These are phyloP conservation scores for Coranthus polyacanthus DNA, from an alignment of 2,797 vertebrate genomes.

Conservation along the genomic window DNA sequence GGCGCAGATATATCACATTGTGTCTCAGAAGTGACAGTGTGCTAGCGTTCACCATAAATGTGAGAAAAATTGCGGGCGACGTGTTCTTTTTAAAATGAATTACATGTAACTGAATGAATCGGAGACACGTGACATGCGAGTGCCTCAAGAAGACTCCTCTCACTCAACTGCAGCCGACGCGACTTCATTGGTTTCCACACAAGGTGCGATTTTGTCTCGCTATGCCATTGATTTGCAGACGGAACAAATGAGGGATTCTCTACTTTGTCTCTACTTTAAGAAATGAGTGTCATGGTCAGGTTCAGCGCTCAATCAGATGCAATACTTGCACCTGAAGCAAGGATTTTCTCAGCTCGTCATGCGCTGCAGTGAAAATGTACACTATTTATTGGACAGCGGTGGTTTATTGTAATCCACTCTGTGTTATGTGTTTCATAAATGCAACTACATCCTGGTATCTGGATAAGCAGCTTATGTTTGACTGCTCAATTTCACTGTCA, in stretches of 20 bases:
- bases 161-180: conserved; percentile 14
- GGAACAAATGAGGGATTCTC: conserved; percentile 17
- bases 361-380: background rate
- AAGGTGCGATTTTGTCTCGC: no score
- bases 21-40: conserved; percentile 32
- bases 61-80: conserved; percentile 34
- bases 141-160: conserved; percentile 28
- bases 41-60: conserved; percentile 18
- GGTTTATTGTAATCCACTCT: background rate
- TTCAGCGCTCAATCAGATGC: background rate
- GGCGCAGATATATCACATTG: conserved; percentile 45
- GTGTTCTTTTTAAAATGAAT: conserved; percentile 47
- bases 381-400: conserved; percentile 1
- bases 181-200: conserved; percentile 40
- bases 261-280: no score
- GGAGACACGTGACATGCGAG: conserved; percentile 34
- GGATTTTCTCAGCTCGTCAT: no score
- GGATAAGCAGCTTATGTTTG: background rate
- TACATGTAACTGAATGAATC: conserved; percentile 28
- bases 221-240: no score
- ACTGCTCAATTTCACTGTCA: conserved; percentile 7
- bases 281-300: background rate
- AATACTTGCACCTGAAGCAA: background rate
- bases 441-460: background rate
- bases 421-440: background rate